Base-by-base conservation (phyloP, 2,113 vertebrate genomes). In the Euleptes europaea region DNA sequence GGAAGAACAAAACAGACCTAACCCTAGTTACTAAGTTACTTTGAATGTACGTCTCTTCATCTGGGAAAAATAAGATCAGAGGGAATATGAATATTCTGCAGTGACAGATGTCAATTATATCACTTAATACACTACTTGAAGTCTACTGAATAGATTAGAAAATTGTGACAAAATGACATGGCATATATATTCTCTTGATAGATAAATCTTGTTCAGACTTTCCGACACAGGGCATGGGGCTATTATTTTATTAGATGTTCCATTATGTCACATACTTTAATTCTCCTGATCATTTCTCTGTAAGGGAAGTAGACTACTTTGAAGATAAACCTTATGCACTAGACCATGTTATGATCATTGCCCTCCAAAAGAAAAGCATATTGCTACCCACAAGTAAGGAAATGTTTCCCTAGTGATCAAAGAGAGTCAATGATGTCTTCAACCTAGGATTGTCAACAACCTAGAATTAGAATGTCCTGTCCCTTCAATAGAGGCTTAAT, bases 131-230 rank as follows among this genome's bases (percentile, higher is more conserved):
- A 75, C 72, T 76, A 51, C 63, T 76, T 80, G 31, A 69, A 44
- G 44, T 49, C 78, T 65, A 67, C 49, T 67, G n/a, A 49, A 51
- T 71, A 71, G 49, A 72, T 67, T 76, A 76, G 65, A 33, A 51
- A 67, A 84, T 67, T 31, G n/a, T 76, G 60, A 67, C 72, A 84
- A 76, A 76, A 76, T 35, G 72, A 80, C 73, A 84, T 38, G 33
- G 21, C 57, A 67, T 66, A 44, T 66, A 49, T 75, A 38, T 57
- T 49, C 19, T 44, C 31, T 9, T 83, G 82, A 83, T 75, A 75
- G 60, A 83, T 83, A 19, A 75, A 75, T 66, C 23, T 49, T 82
- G 47, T 79, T 66, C 60, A 84, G 21, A 35, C 19, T 83, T 26
- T 47, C 13, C 67, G n/a, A 21, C 44, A n/a, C 65, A 13, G 11